Evolutionary conservation across 2,888 invertebrate species (phyloP).

Genomic region (Cheilosia scutellata): DNA sequence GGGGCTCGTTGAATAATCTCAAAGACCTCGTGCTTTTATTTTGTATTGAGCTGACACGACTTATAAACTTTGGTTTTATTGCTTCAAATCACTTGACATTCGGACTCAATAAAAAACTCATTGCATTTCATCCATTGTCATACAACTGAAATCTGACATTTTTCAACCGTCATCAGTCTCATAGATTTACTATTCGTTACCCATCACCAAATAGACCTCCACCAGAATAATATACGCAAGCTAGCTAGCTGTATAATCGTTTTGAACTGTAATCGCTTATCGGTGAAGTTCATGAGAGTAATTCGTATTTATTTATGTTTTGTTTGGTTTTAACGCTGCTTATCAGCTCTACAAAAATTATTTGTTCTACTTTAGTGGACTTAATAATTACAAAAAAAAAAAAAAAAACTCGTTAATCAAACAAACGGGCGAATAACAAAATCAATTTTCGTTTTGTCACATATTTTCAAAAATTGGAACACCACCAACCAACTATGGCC

Average conservation of each 20-base stretch:
- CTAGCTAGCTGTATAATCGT: conserved; percentile 35
- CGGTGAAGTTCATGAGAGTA: conserved; percentile 68
- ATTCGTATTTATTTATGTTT: conserved; percentile 28
- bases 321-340: not conserved
- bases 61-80: too few relatives aligned
- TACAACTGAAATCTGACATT: too few relatives aligned
- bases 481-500: conserved; percentile 7
- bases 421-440: conserved; percentile 10
- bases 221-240: conserved; percentile 9
- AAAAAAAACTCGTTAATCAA: conserved; percentile 8
- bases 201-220: not conserved
- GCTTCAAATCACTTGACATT: too few relatives aligned
- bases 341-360: conserved; percentile 36
- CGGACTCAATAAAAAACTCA: too few relatives aligned
- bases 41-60: too few relatives aligned
- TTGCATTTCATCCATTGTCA: too few relatives aligned
- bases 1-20: too few relatives aligned
- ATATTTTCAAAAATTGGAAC: conserved; percentile 26
- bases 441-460: conserved; percentile 41
- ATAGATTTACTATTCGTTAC: not conserved
- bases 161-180: not conserved
- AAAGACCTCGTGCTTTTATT: too few relatives aligned
- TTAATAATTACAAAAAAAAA: not conserved
- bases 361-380: conserved; percentile 7
- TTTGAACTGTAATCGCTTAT: conserved; percentile 68